Evolutionary conservation across 2,113 vertebrate species (phyloP).

Genomic region (Empidonax alnorum): DNA sequence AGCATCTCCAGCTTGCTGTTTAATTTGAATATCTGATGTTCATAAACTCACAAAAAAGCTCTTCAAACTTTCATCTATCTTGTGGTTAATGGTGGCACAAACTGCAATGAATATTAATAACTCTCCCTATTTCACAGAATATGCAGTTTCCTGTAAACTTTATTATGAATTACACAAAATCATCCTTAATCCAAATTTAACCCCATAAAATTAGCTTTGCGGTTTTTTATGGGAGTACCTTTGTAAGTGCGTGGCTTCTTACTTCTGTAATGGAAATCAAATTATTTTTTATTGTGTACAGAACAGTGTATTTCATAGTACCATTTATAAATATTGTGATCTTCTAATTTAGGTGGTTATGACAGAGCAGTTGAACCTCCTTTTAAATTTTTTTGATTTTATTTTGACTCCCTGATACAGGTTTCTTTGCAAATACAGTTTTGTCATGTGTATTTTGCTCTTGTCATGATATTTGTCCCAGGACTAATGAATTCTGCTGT

Average conservation of each 20-base stretch:
- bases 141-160: not conserved
- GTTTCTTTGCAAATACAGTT: not conserved
- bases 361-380: not conserved
- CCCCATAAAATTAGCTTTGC: not conserved
- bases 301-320: not conserved
- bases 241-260: not conserved
- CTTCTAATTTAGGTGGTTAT: not conserved
- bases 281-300: not conserved
- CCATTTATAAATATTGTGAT: not conserved
- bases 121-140: not conserved
- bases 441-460: not conserved
- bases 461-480: not conserved
- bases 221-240: accelerated
- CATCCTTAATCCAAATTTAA: not conserved
- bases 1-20: not conserved
- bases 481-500: not conserved
- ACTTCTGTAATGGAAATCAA: not conserved
- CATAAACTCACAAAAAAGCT: not conserved
- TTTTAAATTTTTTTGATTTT: not conserved
- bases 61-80: not conserved
- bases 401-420: not conserved
- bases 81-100: not conserved
- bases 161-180: not conserved
- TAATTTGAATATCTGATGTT: not conserved
- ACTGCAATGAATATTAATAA: not conserved